Conservation (phyloP, 2,113 vertebrate species). For the Hiodon alosoides region DNA sequence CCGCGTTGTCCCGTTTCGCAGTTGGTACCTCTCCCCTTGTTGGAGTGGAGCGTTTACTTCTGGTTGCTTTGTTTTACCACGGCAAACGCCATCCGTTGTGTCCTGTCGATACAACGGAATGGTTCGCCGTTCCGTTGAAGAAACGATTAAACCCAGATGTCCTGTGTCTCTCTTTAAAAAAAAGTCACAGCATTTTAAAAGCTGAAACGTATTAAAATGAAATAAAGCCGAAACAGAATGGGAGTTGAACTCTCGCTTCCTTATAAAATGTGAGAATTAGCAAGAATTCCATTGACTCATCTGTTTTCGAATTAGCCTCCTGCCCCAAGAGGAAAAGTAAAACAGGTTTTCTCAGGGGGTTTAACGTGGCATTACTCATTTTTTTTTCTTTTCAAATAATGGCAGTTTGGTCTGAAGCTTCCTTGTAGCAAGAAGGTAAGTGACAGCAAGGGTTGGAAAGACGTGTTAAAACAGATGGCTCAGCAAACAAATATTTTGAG, state of each 20-base stretch:
- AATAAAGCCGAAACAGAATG: constrained; percentile 23
- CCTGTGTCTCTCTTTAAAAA: constrained; percentile 47
- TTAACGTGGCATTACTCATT: constrained; percentile 38
- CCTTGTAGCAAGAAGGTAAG: constrained; percentile 32
- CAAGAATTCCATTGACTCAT: constrained; percentile 33
- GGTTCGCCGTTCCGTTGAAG: constrained; percentile 45
- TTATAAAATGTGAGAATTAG: constrained; percentile 40
- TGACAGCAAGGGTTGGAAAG: constrained; percentile 24
- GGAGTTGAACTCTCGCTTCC: constrained; percentile 20
- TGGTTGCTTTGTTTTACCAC: constrained; percentile 43
- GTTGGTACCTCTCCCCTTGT: constrained; percentile 33
- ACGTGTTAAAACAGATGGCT: constrained; percentile 42
- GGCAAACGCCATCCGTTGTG: constrained; percentile 15
- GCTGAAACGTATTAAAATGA: constrained; percentile 25
- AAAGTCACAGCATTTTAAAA: constrained; percentile 24
- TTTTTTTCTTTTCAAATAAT: constrained; percentile 41
- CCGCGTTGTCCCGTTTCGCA: constrained; percentile 42
- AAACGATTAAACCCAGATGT: constrained; percentile 63
- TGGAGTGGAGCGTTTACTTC: constrained; percentile 51
- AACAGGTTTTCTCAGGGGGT: constrained; percentile 39
- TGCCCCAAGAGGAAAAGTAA: constrained; percentile 43
- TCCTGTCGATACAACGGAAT: constrained; percentile 50
- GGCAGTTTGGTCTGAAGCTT: constrained; percentile 45
- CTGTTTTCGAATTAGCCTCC: constrained; percentile 36
- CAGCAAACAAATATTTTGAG: constrained; percentile 43